Evolutionary conservation across 2,888 invertebrate species (phyloP).

Genomic region (Automeris io): DNA sequence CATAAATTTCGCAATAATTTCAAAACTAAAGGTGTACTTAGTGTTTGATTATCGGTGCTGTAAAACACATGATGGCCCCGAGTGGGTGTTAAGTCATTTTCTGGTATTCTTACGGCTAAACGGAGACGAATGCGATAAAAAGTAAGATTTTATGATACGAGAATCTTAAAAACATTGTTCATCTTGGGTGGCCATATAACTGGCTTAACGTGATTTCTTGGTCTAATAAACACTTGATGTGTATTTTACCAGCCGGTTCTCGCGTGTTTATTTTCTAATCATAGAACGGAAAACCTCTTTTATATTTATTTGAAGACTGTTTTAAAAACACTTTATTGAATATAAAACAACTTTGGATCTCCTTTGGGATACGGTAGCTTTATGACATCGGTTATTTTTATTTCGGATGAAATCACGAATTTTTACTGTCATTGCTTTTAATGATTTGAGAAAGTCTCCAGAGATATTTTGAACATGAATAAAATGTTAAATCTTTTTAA

Average conservation of each 20-base stretch:
- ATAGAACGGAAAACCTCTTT: constrained; percentile 39
- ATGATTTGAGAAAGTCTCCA: not conserved
- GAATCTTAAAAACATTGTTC: constrained; percentile 65
- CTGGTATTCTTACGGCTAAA: constrained; percentile 48
- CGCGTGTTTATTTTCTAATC: constrained; percentile 56
- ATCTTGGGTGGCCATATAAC: constrained; percentile 68
- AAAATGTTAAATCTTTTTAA: too few relatives aligned
- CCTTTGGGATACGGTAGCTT: not conserved
- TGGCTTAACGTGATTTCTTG: constrained; percentile 45
- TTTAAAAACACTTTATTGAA: constrained; percentile 17
- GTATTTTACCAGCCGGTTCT: constrained; percentile 47
- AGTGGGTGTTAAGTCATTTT: constrained; percentile 66
- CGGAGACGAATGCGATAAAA: constrained; percentile 58
- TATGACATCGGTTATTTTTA: not conserved
- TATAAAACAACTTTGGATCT: not conserved
- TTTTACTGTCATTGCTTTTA: not conserved
- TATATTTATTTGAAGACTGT: constrained; percentile 17
- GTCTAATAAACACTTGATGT: constrained; percentile 61
- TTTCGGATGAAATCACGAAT: not conserved
- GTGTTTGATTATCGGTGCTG: constrained; percentile 41
- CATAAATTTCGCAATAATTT: constrained; percentile 45
- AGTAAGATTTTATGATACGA: constrained; percentile 70
- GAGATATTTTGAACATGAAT: too few relatives aligned
- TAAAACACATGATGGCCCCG: constrained; percentile 43
- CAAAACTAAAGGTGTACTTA: constrained; percentile 36